Evolutionary conservation across 2,888 invertebrate species (phyloP).

Genomic region (Heliconius ethilla): DNA sequence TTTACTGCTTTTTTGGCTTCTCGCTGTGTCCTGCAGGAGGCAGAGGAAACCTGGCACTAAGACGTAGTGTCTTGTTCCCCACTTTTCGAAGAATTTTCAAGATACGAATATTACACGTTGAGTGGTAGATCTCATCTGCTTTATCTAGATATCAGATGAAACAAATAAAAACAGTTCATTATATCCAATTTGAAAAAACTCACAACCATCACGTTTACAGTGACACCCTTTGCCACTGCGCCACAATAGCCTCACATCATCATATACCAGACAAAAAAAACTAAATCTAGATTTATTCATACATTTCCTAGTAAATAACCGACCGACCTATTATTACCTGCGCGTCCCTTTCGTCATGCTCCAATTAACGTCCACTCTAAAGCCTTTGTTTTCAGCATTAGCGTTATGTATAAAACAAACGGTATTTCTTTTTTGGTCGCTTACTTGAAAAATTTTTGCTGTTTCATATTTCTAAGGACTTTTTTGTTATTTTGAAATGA

Average conservation of each 20-base stretch:
- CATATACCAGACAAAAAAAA: neutral
- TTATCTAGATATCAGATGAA: too few species aligned
- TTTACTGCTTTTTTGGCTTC: too few species aligned
- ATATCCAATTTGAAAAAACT: too few species aligned
- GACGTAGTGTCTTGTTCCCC: too few species aligned
- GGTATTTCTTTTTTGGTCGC: constrained; percentile 32
- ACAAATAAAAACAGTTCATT: too few species aligned
- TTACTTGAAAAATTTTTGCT: constrained; percentile 34
- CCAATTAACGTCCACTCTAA: constrained; percentile 35
- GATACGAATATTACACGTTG: too few species aligned
- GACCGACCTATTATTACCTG: constrained; percentile 8
- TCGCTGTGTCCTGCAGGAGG: too few species aligned
- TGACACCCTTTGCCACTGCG: too few species aligned
- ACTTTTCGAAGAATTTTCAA: too few species aligned
- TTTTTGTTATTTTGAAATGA: neutral
- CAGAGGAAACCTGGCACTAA: too few species aligned
- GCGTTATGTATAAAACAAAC: constrained; percentile 34
- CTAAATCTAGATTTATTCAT: constrained; percentile 14
- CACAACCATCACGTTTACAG: too few species aligned
- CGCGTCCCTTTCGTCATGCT: constrained; percentile 25
- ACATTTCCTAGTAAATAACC: constrained; percentile 13
- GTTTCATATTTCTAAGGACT: constrained; percentile 30
- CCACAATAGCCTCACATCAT: neutral
- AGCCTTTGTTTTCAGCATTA: constrained; percentile 36
- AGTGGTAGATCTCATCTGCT: too few species aligned